Base-by-base conservation (phyloP, 2,113 vertebrate species). In the Oxygymnocypris stewartii region DNA sequence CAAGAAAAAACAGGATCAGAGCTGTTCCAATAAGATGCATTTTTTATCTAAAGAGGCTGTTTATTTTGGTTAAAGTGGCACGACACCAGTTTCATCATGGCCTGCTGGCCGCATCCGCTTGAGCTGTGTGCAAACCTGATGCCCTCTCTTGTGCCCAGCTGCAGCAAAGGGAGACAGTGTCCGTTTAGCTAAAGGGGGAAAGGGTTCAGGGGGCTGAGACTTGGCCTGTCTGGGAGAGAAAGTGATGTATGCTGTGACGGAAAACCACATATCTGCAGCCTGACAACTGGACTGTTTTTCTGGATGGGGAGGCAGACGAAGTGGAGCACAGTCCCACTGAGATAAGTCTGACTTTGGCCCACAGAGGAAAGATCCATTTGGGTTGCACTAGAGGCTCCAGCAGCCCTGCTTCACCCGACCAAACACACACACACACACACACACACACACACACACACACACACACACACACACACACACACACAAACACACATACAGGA, bases 241-340 rank as follows among this genome's bases (percentile, higher is more conserved):
- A 88, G 79, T 87, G 84, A 91, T 87, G 88, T 88, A 88, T 77
- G 80, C 51, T 87, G 49, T 42, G 49, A 28, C 10, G 76, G 75
- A 79, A 57, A 88, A 87, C 67, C 7, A 23, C 86, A 84, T 89
- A 90, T 88, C 86, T 91, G 65, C 84, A 87, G 91, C 12, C 84
- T 89, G 86, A 92, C 86, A 80, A 82, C 85, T 89, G 84, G 87
- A 35, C 77, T 86, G 81, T 20, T 88, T 84, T 63, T 87, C 78
- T 84, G 44, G 63, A 79, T 51, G 90, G 79, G 84, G 67, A 89
- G 61, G 78, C 37, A 14, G 47, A 88, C 78, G 84, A 59, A 67
- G 42, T 67, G 79, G 88, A 88, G 87, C 86, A 40, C 75, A 31
- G 73, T 90, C 87, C 87, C 87, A 90, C 82, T 81, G 71, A 85